These are phyloP conservation scores for Ciconia stormi DNA, from an alignment of 2,113 vertebrate species.

Conservation along the genomic window DNA sequence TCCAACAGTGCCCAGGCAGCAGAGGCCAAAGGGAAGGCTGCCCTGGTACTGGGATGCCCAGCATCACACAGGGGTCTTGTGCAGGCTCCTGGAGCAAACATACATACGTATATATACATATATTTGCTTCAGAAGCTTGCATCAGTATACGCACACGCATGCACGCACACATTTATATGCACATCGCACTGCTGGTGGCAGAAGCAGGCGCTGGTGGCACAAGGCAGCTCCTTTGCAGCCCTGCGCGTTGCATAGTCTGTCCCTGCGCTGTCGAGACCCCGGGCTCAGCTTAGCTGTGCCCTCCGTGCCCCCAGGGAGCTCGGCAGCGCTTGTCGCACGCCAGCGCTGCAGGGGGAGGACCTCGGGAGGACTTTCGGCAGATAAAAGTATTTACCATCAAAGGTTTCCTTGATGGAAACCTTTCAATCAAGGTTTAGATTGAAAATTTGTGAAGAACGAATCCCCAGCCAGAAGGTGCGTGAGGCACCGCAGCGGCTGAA, in stretches of 20 bases:
- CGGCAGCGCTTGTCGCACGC: not conserved
- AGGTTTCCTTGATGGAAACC: too few species aligned
- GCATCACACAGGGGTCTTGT: not conserved
- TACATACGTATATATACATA: accelerated
- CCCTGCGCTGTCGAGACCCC: not conserved
- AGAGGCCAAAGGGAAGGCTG: not conserved
- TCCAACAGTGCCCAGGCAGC: not conserved
- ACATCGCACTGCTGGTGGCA: not conserved
- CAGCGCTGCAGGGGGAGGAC: not conserved
- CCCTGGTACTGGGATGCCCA: not conserved
- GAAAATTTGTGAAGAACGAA: not conserved
- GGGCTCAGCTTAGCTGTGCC: not conserved
- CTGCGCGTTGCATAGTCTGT: accelerated
- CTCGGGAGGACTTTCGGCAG: not conserved
- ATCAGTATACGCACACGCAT: accelerated
- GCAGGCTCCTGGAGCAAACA: not conserved
- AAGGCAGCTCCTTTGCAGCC: not conserved
- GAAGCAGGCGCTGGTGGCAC: not conserved
- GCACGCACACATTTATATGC: accelerated
- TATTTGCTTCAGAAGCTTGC: not conserved
- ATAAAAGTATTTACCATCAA: too few species aligned
- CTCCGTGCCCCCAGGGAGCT: not conserved
- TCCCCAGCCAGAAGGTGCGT: not conserved
- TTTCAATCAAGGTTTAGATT: too few species aligned
- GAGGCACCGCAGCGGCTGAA: not conserved